phyloP scores from a whole-genome alignment of 2,797 vertebrate species.

The Anabacerthia variegaticeps region DNA sequence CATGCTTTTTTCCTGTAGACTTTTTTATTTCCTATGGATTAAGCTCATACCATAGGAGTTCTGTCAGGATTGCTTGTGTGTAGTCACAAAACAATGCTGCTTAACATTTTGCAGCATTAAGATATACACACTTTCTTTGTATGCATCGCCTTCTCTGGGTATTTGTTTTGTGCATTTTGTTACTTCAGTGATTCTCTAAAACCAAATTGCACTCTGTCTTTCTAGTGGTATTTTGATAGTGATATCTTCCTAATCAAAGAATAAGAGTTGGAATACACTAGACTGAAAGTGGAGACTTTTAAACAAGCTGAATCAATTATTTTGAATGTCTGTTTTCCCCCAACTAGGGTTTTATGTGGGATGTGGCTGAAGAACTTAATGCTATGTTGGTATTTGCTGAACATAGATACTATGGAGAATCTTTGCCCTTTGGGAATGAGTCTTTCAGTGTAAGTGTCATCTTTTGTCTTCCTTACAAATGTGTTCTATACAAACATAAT shows the following conservation, averaged over 20 bases:
- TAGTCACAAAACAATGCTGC: background rate
- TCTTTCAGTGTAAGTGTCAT: constrained; percentile 84
- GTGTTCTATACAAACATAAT: background rate
- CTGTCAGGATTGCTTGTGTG: background rate
- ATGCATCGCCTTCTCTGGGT: background rate
- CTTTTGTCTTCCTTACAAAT: background rate
- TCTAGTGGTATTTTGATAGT: background rate
- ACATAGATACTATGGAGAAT: constrained; percentile 95
- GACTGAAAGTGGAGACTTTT: background rate
- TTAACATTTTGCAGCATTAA: background rate
- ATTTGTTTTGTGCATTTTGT: background rate
- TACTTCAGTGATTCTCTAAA: background rate
- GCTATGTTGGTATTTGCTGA: constrained; percentile 97
- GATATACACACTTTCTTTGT: background rate
- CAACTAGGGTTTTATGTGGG: constrained; percentile 96
- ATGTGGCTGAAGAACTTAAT: constrained; percentile 87
- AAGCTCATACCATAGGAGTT: background rate
- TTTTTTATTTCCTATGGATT: background rate
- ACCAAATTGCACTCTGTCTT: background rate
- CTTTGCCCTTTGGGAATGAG: constrained; percentile 90
- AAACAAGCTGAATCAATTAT: background rate
- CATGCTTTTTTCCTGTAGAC: background rate
- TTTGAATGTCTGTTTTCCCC: background rate
- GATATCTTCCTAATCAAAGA: background rate
- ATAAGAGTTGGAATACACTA: background rate